These are phyloP conservation scores for Bos indicus DNA, from an alignment of 2,113 vertebrate species.

Conservation along the genomic window DNA sequence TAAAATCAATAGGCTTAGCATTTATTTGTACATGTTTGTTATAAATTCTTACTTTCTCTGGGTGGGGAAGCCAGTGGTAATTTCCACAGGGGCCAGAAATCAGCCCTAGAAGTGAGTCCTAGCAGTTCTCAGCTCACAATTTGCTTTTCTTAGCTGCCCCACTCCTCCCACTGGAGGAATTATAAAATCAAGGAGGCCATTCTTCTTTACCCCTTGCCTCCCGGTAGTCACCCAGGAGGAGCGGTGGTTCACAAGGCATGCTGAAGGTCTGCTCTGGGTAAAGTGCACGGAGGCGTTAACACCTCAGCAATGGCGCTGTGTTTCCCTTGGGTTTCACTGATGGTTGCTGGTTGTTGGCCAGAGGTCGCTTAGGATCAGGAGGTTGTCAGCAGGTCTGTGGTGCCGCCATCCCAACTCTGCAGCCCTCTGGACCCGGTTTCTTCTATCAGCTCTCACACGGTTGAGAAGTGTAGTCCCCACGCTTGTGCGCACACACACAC, in stretches of 20 bases:
- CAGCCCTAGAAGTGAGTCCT: background rate
- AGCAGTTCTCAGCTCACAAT: background rate
- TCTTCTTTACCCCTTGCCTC: background rate
- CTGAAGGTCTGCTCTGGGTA: background rate
- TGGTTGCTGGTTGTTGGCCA: background rate
- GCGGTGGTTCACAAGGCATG: background rate
- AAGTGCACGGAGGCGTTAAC: background rate
- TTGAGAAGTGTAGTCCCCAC: background rate
- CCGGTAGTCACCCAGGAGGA: background rate
- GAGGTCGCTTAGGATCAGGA: background rate
- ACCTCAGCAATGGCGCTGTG: rapidly evolving
- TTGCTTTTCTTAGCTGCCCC: background rate
- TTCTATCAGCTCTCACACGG: background rate
- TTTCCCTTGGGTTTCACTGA: background rate
- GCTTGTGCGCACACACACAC: rapidly evolving
- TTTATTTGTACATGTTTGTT: constrained; percentile 24
- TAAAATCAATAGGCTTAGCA: constrained; percentile 23
- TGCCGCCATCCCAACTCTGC: background rate
- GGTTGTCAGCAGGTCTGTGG: background rate
- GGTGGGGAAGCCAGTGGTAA: background rate
- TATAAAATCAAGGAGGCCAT: constrained; percentile 48
- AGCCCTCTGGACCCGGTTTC: background rate
- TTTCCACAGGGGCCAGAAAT: constrained; percentile 19
- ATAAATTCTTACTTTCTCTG: constrained; percentile 25
- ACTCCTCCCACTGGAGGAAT: background rate